A percentile compares a stretch with the other conserved stretches of the same genome.
Conservation (phyloP, 1,140 invertebrate species). For the Bombus terrestris region DNA sequence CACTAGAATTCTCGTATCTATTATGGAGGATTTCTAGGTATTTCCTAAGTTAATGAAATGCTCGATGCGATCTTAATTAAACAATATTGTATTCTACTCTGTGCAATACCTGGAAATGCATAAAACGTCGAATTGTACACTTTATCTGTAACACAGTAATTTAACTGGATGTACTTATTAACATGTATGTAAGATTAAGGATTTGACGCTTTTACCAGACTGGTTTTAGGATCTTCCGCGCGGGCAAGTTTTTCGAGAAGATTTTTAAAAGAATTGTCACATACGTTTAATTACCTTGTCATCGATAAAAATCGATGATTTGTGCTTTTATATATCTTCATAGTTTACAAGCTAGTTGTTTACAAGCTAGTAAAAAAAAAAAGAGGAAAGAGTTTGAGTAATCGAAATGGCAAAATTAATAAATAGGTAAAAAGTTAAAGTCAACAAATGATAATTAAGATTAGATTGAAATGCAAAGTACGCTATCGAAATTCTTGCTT, state of each 20-base stretch:
- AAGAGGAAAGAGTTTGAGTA: neutral
- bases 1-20: neutral
- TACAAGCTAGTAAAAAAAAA: neutral
- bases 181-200: slow-evolving; percentile 41
- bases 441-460: neutral
- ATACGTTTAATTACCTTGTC: neutral
- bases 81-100: neutral
- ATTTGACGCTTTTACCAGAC: slow-evolving; percentile 40
- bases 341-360: neutral
- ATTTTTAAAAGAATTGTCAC: neutral
- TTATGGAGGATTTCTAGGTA: neutral
- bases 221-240: slow-evolving; percentile 42
- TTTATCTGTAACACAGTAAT: slow-evolving; percentile 28
- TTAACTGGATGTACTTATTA: slow-evolving; percentile 41
- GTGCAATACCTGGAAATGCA: neutral
- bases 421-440: neutral
- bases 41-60: neutral
- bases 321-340: neutral
- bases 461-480: neutral
- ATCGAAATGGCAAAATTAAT: neutral
- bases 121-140: slow-evolving; percentile 15
- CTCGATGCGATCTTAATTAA: neutral
- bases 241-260: slow-evolving; percentile 34
- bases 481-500: slow-evolving; percentile 42
- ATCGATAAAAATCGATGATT: neutral